These are phyloP conservation scores for Bubo scandiacus DNA, from an alignment of 2,113 vertebrate genomes.

Conservation along the genomic window DNA sequence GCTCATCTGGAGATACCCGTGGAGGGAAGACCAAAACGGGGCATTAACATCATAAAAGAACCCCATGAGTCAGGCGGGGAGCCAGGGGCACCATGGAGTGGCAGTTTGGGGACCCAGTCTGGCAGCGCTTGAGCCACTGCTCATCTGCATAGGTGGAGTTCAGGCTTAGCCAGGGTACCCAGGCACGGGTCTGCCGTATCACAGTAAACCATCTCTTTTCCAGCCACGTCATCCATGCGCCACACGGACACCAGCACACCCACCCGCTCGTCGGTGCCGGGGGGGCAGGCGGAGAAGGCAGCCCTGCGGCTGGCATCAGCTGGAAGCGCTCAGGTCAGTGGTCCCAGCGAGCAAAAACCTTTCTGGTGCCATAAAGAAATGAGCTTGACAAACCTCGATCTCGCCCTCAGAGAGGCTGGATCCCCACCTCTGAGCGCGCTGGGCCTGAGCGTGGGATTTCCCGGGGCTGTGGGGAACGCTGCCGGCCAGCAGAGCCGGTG, in stretches of 20 bases:
- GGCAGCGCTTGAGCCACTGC: neutral
- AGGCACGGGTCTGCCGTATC: accelerated
- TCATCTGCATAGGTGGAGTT: accelerated
- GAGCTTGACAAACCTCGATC: neutral
- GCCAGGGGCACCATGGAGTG: neutral
- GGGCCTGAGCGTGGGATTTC: neutral
- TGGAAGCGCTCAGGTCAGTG: slow-evolving; percentile 77
- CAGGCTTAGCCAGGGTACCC: neutral
- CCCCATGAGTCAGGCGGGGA: accelerated
- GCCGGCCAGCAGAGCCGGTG: neutral
- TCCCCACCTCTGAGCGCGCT: neutral
- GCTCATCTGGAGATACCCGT: neutral
- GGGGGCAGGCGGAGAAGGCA: slow-evolving; percentile 67
- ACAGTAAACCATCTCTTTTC: neutral
- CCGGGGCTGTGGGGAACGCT: neutral
- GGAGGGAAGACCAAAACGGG: accelerated
- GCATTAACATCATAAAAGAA: neutral
- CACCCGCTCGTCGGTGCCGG: slow-evolving; percentile 70
- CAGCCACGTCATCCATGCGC: slow-evolving; percentile 75
- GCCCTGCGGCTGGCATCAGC: slow-evolving; percentile 71
- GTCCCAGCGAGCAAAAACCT: accelerated
- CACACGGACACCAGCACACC: slow-evolving; percentile 83
- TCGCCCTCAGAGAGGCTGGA: neutral
- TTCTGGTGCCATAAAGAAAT: neutral
- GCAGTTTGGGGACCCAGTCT: neutral